phyloP scores from a whole-genome alignment of 2,888 invertebrate species.

The Coenonympha glycerion region DNA sequence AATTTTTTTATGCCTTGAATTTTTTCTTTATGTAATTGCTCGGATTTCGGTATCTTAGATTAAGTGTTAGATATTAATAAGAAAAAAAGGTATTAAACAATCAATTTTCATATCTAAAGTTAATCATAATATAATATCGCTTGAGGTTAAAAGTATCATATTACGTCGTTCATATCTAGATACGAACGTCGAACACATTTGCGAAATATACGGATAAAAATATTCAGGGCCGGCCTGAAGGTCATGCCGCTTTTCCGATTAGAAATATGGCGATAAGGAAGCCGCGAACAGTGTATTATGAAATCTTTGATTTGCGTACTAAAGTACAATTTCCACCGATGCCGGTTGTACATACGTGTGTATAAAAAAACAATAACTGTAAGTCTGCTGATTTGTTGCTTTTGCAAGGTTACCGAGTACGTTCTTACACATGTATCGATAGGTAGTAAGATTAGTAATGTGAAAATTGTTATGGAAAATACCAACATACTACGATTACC shows the following conservation, averaged over 20 bases:
- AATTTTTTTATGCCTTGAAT: too few species aligned
- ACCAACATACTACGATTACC: too few species aligned
- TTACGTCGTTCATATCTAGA: conserved; percentile 40
- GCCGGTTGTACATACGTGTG: conserved; percentile 27
- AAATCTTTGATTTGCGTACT: conserved; percentile 36
- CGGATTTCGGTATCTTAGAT: too few species aligned
- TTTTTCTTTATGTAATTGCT: too few species aligned
- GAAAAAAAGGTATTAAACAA: neutral
- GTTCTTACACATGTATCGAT: conserved; percentile 38
- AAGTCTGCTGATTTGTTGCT: conserved; percentile 61
- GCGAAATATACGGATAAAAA: conserved; percentile 73
- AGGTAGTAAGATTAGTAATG: conserved; percentile 24
- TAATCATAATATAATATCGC: conserved; percentile 9
- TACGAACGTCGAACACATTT: conserved; percentile 36
- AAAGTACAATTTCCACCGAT: conserved; percentile 42
- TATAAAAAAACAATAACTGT: conserved; percentile 63
- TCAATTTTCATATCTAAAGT: conserved; percentile 3
- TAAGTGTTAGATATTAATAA: neutral
- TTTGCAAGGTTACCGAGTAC: conserved; percentile 56
- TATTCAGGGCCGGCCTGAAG: conserved; percentile 74
- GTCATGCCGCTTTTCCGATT: conserved; percentile 70
- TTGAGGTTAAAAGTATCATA: conserved; percentile 18
- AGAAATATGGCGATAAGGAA: conserved; percentile 61
- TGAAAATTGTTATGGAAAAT: neutral
- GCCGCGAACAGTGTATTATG: conserved; percentile 39